Conservation (phyloP, 1,140 invertebrate species). For the Drosophila sproati region DNA sequence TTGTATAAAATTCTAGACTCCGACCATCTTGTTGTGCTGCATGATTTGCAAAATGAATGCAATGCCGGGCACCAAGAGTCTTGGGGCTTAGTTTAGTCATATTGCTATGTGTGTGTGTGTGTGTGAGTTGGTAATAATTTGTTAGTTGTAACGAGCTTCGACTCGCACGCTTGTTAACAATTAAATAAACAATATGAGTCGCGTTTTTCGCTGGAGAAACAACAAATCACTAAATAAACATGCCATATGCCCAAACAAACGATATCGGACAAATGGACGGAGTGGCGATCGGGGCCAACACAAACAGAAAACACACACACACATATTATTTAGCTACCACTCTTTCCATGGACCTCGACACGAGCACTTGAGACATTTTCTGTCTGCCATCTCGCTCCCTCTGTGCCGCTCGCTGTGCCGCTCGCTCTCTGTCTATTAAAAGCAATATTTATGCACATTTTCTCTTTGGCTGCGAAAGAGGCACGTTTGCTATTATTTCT, state of each 20-base stretch:
- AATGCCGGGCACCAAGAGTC: constrained; percentile 6
- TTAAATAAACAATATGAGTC: constrained; percentile 83
- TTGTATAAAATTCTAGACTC: constrained; percentile 71
- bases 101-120: constrained; percentile 12
- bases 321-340: constrained; percentile 55
- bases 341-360: constrained; percentile 44
- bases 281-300: constrained; percentile 47
- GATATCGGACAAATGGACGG: constrained; percentile 1
- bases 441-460: constrained; percentile 81
- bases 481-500: constrained; percentile 80
- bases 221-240: constrained; percentile 79
- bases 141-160: constrained; percentile 74
- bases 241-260: constrained; percentile 10
- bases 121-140: constrained; percentile 67
- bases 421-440: constrained; percentile 57
- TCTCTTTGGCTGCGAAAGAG: constrained; percentile 53
- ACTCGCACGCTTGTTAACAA: constrained; percentile 77
- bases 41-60: constrained; percentile 65
- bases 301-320: constrained; percentile 53
- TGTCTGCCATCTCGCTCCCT: neutral
- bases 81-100: constrained; percentile 10
- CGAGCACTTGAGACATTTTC: constrained; percentile 75
- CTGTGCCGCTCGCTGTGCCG: neutral
- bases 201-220: constrained; percentile 62
- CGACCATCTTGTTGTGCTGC: constrained; percentile 29